Conservation (phyloP, 2,113 vertebrate species). For the Axis porcinus region DNA sequence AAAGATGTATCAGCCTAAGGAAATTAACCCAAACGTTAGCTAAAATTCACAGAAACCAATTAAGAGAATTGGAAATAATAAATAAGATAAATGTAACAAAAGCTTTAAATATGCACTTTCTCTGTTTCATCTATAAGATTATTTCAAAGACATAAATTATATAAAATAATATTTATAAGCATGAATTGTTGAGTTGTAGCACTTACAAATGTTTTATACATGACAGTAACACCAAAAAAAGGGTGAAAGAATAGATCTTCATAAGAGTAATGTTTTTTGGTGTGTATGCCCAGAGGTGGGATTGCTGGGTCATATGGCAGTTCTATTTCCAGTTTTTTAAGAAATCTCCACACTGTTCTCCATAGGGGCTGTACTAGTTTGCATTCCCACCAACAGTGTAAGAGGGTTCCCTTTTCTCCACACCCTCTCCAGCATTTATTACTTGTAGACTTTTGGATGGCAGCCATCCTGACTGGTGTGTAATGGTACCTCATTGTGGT, state of each 20-base stretch:
- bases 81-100: background rate
- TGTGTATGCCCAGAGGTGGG: no score
- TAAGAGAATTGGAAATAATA: background rate
- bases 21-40: background rate
- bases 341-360: no score
- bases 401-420: no score
- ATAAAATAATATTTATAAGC: background rate
- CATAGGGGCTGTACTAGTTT: no score
- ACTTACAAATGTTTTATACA: background rate
- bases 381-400: no score
- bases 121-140: background rate
- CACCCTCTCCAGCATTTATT: no score
- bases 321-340: no score
- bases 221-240: background rate
- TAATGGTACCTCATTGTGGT: no score
- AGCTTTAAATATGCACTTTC: background rate
- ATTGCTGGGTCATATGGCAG: no score
- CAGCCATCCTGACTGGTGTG: no score
- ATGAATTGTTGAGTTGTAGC: background rate
- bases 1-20: background rate
- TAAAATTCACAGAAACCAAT: background rate
- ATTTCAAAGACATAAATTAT: background rate
- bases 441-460: no score
- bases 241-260: background rate
- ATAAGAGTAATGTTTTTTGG: background rate